Percentiles rank a stretch among this genome's conserved stretches.
phyloP scores from a whole-genome alignment of 2,113 vertebrate species.

The Castor canadensis region DNA sequence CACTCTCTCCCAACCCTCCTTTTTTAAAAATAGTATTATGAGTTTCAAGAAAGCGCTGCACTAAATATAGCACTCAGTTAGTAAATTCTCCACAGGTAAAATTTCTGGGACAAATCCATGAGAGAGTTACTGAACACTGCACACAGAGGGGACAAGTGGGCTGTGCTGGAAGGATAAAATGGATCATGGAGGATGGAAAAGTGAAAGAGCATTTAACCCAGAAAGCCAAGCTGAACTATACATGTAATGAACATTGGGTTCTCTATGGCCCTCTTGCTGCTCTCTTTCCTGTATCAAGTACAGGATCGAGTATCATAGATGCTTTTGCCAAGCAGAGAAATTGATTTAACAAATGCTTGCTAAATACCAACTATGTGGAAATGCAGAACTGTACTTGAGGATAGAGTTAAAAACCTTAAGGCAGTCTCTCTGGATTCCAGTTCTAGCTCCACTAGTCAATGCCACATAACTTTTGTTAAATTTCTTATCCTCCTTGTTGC shows the following conservation, averaged over 20 bases:
- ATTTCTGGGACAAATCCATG: background rate
- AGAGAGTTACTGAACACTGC: background rate
- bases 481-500: background rate
- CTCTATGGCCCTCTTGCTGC: background rate
- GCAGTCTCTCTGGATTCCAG: background rate
- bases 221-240: background rate
- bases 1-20: accelerated
- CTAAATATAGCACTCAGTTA: background rate
- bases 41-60: background rate
- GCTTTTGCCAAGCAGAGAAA: background rate
- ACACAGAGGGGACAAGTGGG: background rate
- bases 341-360: background rate
- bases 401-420: slow-evolving; percentile 1
- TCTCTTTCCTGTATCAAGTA: background rate
- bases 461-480: background rate
- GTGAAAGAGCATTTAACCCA: background rate
- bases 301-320: background rate
- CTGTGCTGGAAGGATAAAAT: background rate
- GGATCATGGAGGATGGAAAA: background rate
- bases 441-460: background rate
- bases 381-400: background rate
- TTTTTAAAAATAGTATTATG: background rate
- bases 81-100: background rate
- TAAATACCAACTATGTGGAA: background rate
- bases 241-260: background rate